Base-by-base conservation (phyloP, 1,140 invertebrate species). In the Anagrus nilaparvatae region DNA sequence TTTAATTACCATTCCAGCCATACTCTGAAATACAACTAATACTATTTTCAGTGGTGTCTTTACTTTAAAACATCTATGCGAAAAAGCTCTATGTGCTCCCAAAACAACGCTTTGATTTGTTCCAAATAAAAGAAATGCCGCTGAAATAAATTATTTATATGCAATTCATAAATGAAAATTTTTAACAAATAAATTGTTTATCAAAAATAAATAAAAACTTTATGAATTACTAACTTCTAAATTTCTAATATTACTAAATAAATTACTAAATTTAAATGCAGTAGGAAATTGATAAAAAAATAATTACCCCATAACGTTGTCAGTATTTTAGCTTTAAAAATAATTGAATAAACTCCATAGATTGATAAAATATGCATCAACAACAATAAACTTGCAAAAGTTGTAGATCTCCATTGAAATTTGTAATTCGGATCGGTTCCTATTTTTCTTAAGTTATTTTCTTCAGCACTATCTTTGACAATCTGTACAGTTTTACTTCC, bases 21-120 rank as follows among this genome's bases (percentile, higher is more conserved):
- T 49, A 2, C 73, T 73, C 40, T 74, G 71, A n/a, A 67, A 45
- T 4, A 71, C 16, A n/a, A 75, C 34, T 31, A 32, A n/a, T 2
- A 20, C 14, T 8, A 21, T 13, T 18, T 41, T 31, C 7, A 24
- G 14, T 23, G 8, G 5, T 31, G n/a, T 41, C 6, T 4, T 21
- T 25, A 21, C 16, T 16, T 17, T 43, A 12, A 25, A 24, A 10
- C 20, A 34, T 12, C 19, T 19, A 21, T 35, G 34, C 4, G 23
- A 36, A 16, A 16, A 36, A 4, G 69, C 48, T 29, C 74, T 50
- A 47, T 77, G 74, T 17, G 72, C 72, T 10, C 74, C 75, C 13
- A 74, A 63, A 4, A 71, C 33, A 13, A 13, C 12, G 9, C 10
- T 21, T 23, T 35, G 33, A n/a, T 21, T 35, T n/a, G n/a, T n/a